These are phyloP conservation scores for Tuta absoluta DNA, from an alignment of 2,888 invertebrate species.

Conservation along the genomic window DNA sequence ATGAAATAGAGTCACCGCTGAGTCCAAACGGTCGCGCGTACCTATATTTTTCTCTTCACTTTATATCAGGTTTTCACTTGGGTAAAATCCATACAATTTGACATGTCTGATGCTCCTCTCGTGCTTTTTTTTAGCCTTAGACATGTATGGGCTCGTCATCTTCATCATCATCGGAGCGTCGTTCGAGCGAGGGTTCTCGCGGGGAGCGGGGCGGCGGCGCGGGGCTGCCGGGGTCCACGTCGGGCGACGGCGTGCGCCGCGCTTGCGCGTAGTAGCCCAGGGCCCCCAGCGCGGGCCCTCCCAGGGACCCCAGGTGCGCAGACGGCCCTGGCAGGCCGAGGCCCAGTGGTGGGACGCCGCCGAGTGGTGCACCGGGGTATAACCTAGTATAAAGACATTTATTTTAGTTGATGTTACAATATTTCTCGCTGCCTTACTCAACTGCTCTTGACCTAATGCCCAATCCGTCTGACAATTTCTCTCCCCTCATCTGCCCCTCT, in stretches of 20 bases:
- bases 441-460: no score
- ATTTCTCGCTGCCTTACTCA: no score
- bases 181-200: slow-evolving; percentile 63
- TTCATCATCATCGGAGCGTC: slow-evolving; percentile 77
- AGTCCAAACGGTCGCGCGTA: no score
- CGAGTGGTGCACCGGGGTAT: slow-evolving; percentile 83
- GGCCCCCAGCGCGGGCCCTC: slow-evolving; percentile 85
- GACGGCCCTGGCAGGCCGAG: slow-evolving; percentile 85
- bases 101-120: no score
- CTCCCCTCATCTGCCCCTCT: no score
- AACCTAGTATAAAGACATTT: slow-evolving; percentile 62
- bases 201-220: slow-evolving; percentile 76
- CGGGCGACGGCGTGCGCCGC: slow-evolving; percentile 75
- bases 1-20: neutral
- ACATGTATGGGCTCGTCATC: slow-evolving; percentile 85
- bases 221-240: slow-evolving; percentile 82
- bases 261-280: slow-evolving; percentile 77
- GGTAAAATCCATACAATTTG: no score
- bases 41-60: neutral
- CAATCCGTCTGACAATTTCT: no score
- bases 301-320: slow-evolving; percentile 84
- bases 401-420: neutral
- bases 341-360: slow-evolving; percentile 77
- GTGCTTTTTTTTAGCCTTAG: no score
- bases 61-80: no score